Conservation (phyloP, 1,140 invertebrate genomes). For the Chironomus striatipennis region DNA sequence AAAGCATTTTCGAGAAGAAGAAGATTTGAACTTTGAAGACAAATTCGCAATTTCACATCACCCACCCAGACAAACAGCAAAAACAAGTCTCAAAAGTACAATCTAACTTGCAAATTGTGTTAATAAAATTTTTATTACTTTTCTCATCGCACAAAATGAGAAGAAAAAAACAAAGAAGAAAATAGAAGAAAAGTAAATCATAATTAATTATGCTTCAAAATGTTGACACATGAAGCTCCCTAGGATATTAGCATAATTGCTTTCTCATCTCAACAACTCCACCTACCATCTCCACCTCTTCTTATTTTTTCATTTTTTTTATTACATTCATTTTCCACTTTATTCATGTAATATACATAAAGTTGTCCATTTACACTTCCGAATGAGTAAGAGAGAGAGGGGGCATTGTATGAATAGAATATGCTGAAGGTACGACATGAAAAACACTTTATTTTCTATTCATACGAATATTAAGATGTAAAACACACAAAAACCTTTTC, state of each 20-base stretch:
- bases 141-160: not conserved
- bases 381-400: no score
- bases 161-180: not conserved
- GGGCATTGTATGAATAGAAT: no score
- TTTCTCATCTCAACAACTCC: not conserved
- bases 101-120: no score
- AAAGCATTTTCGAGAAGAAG: no score
- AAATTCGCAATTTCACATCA: no score
- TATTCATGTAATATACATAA: not conserved
- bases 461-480: not conserved
- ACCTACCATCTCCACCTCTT: not conserved
- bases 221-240: not conserved
- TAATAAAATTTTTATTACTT: not conserved
- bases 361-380: constrained; percentile 4
- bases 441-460: no score
- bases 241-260: constrained; percentile 13
- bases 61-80: no score
- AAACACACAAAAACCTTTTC: not conserved
- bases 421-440: not conserved
- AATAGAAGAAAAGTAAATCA: not conserved
- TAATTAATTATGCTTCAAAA: constrained; percentile 15
- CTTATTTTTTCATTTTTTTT: not conserved
- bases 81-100: no score
- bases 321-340: not conserved
- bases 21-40: no score